phyloP scores from a whole-genome alignment of 1,140 invertebrate genomes.

The Drosophila kohkoa region DNA sequence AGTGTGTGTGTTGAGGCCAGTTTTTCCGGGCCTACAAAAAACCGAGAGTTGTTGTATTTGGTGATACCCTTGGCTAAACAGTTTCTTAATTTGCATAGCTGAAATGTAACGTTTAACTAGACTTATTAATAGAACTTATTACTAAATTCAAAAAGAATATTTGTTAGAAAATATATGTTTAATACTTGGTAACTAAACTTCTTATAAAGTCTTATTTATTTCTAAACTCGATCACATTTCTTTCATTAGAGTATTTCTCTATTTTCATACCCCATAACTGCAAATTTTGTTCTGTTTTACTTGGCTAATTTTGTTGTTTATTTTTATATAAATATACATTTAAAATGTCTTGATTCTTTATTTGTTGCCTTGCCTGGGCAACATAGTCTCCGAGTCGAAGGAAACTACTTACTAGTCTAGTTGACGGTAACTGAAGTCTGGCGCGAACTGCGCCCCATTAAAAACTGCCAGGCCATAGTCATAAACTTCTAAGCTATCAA shows the following conservation, averaged over 20 bases:
- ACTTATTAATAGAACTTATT: not conserved
- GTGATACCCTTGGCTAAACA: slow-evolving; percentile 7
- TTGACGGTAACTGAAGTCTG: slow-evolving; percentile 13
- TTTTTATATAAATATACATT: slow-evolving; percentile 35
- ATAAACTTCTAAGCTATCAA: slow-evolving; percentile 83
- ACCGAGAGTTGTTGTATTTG: slow-evolving; percentile 42
- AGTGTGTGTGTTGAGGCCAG: slow-evolving; percentile 45
- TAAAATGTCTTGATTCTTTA: slow-evolving; percentile 15
- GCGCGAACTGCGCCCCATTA: slow-evolving; percentile 66
- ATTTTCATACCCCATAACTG: not conserved
- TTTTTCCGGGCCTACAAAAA: slow-evolving; percentile 55
- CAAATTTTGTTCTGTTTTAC: not conserved
- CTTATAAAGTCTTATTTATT: no score
- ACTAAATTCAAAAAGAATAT: no score
- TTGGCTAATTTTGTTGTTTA: slow-evolving; percentile 23
- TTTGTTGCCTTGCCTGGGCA: slow-evolving; percentile 32
- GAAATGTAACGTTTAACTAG: not conserved
- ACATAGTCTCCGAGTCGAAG: slow-evolving; percentile 29
- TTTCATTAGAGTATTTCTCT: not conserved
- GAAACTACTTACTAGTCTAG: slow-evolving; percentile 15
- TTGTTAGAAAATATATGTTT: no score
- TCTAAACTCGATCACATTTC: no score
- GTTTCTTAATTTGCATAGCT: slow-evolving; percentile 1
- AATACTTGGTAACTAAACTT: no score
- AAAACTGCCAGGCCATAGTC: slow-evolving; percentile 77